A percentile compares a stretch with the other conserved stretches of the same genome.
Conservation (phyloP, 2,888 invertebrate species). For the Orthonevra nobilis region DNA sequence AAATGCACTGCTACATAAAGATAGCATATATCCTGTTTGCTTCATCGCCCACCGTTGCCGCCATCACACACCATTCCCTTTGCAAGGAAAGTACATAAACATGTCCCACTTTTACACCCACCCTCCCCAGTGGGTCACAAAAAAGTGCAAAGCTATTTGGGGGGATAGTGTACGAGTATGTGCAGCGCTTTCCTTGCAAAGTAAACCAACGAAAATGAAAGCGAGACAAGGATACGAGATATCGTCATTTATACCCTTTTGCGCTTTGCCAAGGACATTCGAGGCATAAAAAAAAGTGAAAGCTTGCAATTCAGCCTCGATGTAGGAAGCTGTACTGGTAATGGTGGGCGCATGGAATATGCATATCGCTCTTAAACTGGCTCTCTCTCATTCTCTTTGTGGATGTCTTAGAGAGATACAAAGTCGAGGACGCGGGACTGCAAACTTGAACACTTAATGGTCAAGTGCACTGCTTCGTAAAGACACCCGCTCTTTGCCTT, state of each 20-base stretch:
- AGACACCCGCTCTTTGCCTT: conserved; percentile 18
- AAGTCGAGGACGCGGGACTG: neutral
- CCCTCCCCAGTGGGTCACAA: conserved; percentile 66
- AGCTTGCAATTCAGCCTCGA: conserved; percentile 71
- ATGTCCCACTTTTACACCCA: conserved; percentile 67
- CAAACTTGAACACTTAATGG: conserved; percentile 39
- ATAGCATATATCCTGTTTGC: conserved; percentile 62
- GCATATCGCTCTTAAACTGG: conserved; percentile 53
- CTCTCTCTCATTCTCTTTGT: conserved; percentile 29
- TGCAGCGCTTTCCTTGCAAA: conserved; percentile 53
- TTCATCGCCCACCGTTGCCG: conserved; percentile 33
- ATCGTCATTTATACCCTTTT: conserved; percentile 75
- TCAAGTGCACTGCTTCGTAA: conserved; percentile 68
- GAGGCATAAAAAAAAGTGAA: conserved; percentile 78
- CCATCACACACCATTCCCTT: conserved; percentile 7
- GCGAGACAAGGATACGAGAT: conserved; percentile 50
- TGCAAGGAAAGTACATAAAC: conserved; percentile 63
- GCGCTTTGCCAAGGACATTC: conserved; percentile 79
- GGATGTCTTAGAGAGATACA: neutral
- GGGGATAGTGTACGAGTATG: conserved; percentile 61
- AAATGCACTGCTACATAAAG: conserved; percentile 64
- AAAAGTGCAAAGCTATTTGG: conserved; percentile 67
- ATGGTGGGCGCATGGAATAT: conserved; percentile 7
- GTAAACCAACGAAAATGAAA: conserved; percentile 53
- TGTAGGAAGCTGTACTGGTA: conserved; percentile 1